Evolutionary conservation across 2,888 invertebrate species (phyloP).

Genomic region (Tuta absoluta): DNA sequence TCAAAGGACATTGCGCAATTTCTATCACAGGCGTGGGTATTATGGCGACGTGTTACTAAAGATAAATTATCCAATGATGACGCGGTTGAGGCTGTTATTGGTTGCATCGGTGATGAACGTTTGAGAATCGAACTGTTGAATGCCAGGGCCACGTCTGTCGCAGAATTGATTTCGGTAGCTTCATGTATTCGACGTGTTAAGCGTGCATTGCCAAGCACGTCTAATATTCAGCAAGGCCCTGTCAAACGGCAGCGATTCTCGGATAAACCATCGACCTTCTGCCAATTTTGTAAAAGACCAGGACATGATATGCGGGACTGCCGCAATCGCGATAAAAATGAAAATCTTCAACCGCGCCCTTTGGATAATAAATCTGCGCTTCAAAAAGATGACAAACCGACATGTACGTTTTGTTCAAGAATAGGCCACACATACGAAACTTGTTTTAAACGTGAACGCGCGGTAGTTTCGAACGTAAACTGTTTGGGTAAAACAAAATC

Average conservation of each 20-base stretch:
- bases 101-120: constrained; percentile 39
- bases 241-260: constrained; percentile 30
- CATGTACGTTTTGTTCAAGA: constrained; percentile 39
- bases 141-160: constrained; percentile 37
- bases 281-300: constrained; percentile 34
- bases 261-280: constrained; percentile 24
- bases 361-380: constrained; percentile 27
- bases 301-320: constrained; percentile 34
- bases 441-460: constrained; percentile 38
- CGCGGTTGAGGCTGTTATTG: constrained; percentile 34
- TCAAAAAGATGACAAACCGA: constrained; percentile 21
- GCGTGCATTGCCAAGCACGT: constrained; percentile 28
- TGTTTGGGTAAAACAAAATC: constrained; percentile 31
- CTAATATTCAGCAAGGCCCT: background rate
- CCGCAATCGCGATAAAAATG: constrained; percentile 25
- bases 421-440: constrained; percentile 39
- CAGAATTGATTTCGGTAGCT: constrained; percentile 42
- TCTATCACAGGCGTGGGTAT: constrained; percentile 42
- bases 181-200: constrained; percentile 35
- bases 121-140: constrained; percentile 41
- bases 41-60: constrained; percentile 42
- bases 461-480: constrained; percentile 39
- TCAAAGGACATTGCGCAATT: constrained; percentile 32
- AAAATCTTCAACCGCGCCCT: background rate
- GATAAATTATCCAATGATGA: constrained; percentile 36